Evolutionary conservation across 2,797 vertebrate species (phyloP).

Genomic region (Anomalospiza imberbis): DNA sequence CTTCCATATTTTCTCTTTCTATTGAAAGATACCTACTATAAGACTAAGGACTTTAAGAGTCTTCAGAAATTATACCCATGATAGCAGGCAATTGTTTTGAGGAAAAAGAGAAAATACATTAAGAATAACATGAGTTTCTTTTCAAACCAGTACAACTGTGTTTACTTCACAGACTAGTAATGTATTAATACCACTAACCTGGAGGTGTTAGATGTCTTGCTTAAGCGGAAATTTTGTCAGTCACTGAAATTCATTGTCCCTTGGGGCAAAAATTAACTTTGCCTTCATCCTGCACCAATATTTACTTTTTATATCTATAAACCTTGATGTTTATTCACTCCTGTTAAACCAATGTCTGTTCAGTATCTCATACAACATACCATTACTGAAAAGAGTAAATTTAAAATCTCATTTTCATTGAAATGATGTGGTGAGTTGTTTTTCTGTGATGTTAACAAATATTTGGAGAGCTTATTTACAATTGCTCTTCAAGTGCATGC

Average conservation of each 20-base stretch:
- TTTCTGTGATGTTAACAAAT: not conserved
- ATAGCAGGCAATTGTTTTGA: not conserved
- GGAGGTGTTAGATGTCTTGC: not conserved
- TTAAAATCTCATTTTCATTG: not conserved
- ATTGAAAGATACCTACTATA: not conserved
- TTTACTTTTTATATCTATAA: slow-evolving; percentile 13
- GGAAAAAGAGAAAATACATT: not conserved
- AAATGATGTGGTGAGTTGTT: not conserved
- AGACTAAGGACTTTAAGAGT: not conserved
- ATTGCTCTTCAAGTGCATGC: not conserved
- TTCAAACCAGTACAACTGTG: not conserved
- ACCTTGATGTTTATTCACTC: not conserved
- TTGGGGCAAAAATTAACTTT: slow-evolving; percentile 15
- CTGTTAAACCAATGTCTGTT: not conserved
- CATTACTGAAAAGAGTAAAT: not conserved
- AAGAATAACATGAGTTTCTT: not conserved
- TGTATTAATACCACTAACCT: not conserved
- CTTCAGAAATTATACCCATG: not conserved
- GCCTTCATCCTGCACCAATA: not conserved
- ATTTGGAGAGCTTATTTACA: not conserved
- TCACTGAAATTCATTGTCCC: not conserved
- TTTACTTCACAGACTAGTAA: not conserved
- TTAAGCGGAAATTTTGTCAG: not conserved
- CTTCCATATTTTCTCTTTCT: not conserved
- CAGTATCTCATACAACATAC: not conserved